Base-by-base conservation (phyloP, 2,888 invertebrate species). In the Brenthis hecate region DNA sequence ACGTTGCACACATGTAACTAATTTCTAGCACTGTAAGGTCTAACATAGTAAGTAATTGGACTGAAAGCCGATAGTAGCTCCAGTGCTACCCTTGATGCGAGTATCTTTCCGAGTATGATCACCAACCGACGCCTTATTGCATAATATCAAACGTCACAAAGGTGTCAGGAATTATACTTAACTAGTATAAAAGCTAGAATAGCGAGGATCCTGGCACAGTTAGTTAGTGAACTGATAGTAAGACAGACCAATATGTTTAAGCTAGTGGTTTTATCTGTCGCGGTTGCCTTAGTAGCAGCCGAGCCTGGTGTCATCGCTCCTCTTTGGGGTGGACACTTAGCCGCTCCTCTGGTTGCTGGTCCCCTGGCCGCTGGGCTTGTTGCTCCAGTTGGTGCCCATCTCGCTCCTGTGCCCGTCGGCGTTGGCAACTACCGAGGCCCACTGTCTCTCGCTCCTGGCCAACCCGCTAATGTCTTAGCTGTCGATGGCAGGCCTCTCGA, bases 231-330 rank as follows among this genome's bases (percentile, higher is more conserved):
- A 82, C 78, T 80, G 80, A 83, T 83, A 86, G 79, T 90, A 89
- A 88, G 88, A 91, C 91, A 93, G 92, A 92, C 88, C 91, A 93
- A 87, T 89, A 93, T 93, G 93, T 89, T 87, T 80, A 93, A 91
- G 86, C 85, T 93, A 93, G 94, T 94, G 93, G 94, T 94, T 89
- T 94, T 95, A 93, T 94, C 93, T 82, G 94, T 93, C 82, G 88
- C 94, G 74, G 80, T 94, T 79, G 94, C 94, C 80, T 80, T 94
- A 73, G 94, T 89, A 77, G 91, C 91, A 64, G 94, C 95, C 75
- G 86, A 81, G 67, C 90, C 91, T 60, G 86, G 87, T 65, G 86
- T 80, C 50, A 68, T 86, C 48, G 75, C 75, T 48, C 78, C 76
- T 8, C 69, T 74, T 56, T 68, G 68, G 72, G 69, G 67, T 14